Conservation (phyloP, 2,888 invertebrate species). For the Anodontia alba region DNA sequence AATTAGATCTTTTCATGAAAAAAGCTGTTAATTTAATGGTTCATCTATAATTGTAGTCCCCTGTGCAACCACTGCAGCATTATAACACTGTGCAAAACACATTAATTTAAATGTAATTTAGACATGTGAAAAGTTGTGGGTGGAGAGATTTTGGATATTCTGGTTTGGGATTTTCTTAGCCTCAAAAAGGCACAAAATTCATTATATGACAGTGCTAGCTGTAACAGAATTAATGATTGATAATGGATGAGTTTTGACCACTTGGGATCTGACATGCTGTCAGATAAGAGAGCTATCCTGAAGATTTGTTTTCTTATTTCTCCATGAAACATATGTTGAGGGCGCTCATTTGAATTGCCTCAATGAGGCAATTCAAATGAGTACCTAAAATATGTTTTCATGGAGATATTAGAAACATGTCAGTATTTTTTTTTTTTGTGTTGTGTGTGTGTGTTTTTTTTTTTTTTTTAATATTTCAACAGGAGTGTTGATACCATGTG, state of each 20-base stretch:
- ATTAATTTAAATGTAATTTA: conserved; percentile 4
- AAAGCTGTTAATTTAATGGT: conserved; percentile 15
- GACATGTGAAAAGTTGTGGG: not conserved
- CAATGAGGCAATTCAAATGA: no score
- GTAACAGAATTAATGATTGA: not conserved
- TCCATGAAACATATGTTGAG: no score
- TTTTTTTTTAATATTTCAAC: no score
- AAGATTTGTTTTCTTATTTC: no score
- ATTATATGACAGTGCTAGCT: not conserved
- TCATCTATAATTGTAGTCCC: conserved; percentile 5
- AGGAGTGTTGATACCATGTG: no score
- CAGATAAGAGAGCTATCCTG: no score
- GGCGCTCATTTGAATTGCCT: no score
- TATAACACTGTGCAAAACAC: conserved; percentile 4
- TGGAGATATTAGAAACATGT: no score
- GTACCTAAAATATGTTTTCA: no score
- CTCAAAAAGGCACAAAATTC: not conserved
- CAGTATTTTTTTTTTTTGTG: no score
- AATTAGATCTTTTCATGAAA: not conserved
- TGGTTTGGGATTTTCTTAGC: not conserved
- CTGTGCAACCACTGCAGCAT: not conserved
- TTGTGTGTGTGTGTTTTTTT: no score
- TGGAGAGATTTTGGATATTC: not conserved
- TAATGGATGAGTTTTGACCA: not conserved
- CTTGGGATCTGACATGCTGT: not conserved